Evolutionary conservation across 2,113 vertebrate species (phyloP), one percentile per base, ranked within the genome.

Genomic region (Drymodes brunneopygia): DNA sequence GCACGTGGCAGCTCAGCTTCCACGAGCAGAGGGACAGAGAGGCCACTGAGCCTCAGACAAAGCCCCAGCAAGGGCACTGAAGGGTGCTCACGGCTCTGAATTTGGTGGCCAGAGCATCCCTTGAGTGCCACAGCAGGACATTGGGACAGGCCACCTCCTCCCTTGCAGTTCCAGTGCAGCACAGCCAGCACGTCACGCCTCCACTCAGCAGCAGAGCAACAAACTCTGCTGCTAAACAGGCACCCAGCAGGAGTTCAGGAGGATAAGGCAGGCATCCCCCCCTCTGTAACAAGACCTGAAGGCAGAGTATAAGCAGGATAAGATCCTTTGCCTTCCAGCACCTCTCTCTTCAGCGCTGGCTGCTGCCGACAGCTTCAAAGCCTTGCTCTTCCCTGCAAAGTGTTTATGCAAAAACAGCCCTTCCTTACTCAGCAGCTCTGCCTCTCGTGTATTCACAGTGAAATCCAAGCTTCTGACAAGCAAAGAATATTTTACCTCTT

Each of bases 401-500:
- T 72, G 78, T 91, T 95, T 94, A 91, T 86, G 88, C 56, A 67
- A 82, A 86, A 95, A 6, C 66, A 89, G 71, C 48, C 48, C 70
- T 60, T 88, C 95, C 93, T 97, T 89, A 95, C 83, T 92, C 96
- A 97, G 95, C 96, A 95, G 82, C 65, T 94, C 81, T 93, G 88
- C 90, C 86, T 88, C 84, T 90, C 3, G 0, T 81, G 77, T 81
- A 78, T 83, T 95, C 74, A 65, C 51, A 79, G 88, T 6, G 1
- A 91, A 14, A 88, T 21, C 71, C 79, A 85, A 75, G 92, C 93
- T 88, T 83, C 81, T 86, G 88, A 96, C 87, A 82, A 78, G 92
- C 72, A 54, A 38, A 88, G 81, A 92, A 81, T 64, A 95, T 81
- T 95, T 81, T 33, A 50, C 62, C 92, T 38, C 4, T 88, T 92